Percentiles rank a stretch among this genome's conserved stretches.
These are phyloP conservation scores for Peromyscus californicus DNA, from an alignment of 2,113 vertebrate genomes.

Conservation along the genomic window DNA sequence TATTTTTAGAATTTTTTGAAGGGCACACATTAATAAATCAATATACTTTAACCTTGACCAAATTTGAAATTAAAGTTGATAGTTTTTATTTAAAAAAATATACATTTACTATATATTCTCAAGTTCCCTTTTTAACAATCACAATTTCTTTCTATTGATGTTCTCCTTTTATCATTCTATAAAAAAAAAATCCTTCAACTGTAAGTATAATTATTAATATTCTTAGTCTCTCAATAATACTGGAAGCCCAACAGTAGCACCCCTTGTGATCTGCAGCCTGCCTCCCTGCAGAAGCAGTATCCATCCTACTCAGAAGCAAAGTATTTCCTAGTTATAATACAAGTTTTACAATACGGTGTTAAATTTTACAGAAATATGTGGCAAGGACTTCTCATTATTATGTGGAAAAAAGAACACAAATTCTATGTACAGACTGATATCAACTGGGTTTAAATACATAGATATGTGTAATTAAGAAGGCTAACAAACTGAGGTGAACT, in stretches of 20 bases:
- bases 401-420: slow-evolving; percentile 5
- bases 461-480: neutral
- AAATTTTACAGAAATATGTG: neutral
- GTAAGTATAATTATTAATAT: neutral
- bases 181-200: neutral
- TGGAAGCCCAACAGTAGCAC: neutral
- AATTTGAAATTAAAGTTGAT: slow-evolving; percentile 55
- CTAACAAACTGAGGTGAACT: slow-evolving; percentile 30
- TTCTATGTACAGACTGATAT: neutral
- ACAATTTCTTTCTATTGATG: neutral
- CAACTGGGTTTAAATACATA: slow-evolving; percentile 10
- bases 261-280: neutral
- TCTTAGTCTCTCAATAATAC: neutral
- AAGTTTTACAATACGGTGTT: slow-evolving; percentile 2
- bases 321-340: neutral
- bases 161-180: neutral
- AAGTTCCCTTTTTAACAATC: neutral
- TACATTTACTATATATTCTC: neutral
- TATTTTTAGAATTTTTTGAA: neutral
- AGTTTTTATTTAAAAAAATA: slow-evolving; percentile 41
- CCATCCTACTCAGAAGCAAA: neutral
- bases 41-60: neutral
- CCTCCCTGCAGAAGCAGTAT: neutral
- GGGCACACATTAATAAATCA: neutral
- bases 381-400: slow-evolving; percentile 16